Base-by-base conservation (phyloP, 2,888 invertebrate species). In the Pachymerium ferrugineum region DNA sequence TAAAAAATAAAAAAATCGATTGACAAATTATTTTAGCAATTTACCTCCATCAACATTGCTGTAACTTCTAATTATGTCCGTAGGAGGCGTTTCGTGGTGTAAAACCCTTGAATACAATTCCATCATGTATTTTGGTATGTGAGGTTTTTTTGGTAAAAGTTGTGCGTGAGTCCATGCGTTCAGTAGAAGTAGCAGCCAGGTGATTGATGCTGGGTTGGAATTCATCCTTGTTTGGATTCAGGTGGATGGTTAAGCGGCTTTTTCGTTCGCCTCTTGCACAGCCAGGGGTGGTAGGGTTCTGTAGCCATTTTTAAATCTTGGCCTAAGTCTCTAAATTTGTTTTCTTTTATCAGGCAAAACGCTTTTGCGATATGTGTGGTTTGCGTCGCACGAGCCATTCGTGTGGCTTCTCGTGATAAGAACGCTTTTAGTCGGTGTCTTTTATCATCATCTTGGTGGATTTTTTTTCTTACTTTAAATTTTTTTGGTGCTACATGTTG, bases 101-200 rank as follows among this genome's bases (percentile, higher is more conserved):
- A 71, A 69, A 29, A 71, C 16, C 5, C 35, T 75, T n/a, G 73
- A 74, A 42, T 69, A 75, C 67, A 75, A 72, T 28, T 75, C 74
- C 68, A 75, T 29, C 75, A 75, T 75, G 30, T 75, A 75, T 38
- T 71, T 75, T 0, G 75, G 75, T 6, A 75, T 74, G 31, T 75
- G 75, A 62, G 62, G 33, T 47, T 67, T 67, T 22, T 30, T 47
- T 19, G 16, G 47, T 47, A 22, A 19, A 5, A 47, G 16, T 12
- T 47, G 47, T 22, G 47, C 47, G 22, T 47, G 47, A 6, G 47
- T 22, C 16, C 47, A 47, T 5, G 22, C 10, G 3, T 5, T 19
- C 19, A 47, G 19, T 19, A 47, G 19, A 19, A 47, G 22, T 12
- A 47, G 47, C 6, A 33, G 6, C 33, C 47, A 47, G 47, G 33